Conservation (phyloP, 2,888 invertebrate species). For the Heliothis peltigera region DNA sequence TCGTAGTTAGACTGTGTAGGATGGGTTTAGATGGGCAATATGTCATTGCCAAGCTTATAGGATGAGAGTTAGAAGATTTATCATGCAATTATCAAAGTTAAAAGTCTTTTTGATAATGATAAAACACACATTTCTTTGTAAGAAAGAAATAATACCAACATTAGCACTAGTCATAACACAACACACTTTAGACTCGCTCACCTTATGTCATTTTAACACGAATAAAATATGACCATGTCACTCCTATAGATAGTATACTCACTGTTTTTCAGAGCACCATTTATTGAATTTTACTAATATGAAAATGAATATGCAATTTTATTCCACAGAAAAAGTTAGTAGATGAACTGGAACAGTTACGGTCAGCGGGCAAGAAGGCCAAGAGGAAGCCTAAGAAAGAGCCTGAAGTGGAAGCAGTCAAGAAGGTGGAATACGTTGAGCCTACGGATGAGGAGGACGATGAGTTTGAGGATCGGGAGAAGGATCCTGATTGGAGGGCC, state of each 20-base stretch:
- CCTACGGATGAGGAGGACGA: conserved; percentile 81
- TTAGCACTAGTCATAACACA: not conserved
- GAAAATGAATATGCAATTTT: not conserved
- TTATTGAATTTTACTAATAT: no score
- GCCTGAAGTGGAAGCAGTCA: not conserved
- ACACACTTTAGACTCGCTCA: no score
- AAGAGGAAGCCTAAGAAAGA: conserved; percentile 74
- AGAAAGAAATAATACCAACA: not conserved
- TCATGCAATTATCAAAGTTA: conserved; percentile 8
- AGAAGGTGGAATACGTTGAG: conserved; percentile 74
- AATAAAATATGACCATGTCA: no score
- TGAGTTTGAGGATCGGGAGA: conserved; percentile 73
- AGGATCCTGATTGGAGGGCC: conserved; percentile 93
- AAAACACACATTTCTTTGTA: not conserved
- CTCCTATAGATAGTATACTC: no score
- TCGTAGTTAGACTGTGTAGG: conserved; percentile 58
- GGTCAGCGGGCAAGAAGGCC: conserved; percentile 66
- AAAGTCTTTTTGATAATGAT: not conserved
- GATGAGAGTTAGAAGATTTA: not conserved
- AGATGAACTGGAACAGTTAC: conserved; percentile 80
- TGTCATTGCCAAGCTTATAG: no score
- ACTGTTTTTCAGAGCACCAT: no score
- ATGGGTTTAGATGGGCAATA: not conserved
- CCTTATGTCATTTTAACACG: no score
- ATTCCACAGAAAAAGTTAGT: conserved; percentile 79